Evolutionary conservation across 2,888 invertebrate genomes (phyloP), one percentile per base, ranked within the genome.

Genomic region (Frankliniella intonsa): DNA sequence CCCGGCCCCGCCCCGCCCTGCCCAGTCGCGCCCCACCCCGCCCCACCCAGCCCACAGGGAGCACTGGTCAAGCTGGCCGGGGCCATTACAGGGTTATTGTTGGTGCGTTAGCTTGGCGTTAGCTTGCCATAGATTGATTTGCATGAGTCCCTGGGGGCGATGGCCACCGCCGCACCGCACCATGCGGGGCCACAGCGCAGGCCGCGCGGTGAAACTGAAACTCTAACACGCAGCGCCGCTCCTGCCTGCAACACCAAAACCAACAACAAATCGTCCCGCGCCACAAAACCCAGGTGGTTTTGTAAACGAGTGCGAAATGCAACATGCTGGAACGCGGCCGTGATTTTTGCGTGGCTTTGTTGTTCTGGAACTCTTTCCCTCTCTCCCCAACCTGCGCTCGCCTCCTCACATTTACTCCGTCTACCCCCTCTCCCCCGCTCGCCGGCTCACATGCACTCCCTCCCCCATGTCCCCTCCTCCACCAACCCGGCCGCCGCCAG

Each of bases 131-230:
- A 76, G 69, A 76, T 76, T 76, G 69, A 76, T 76, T 76, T 76
- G 69, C 69, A 76, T 76, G 69, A 76, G 69, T 76, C 69, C 69
- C 69, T 22, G 12, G 69, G 69, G 69, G 69, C 69, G 69, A 76
- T 76, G 25, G 69, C 69, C 69, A 25, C 69, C 69, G 22, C 69
- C 22, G 25, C 3, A n/a, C 69, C 55, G 14, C 55, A 19, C 69
- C 69, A 9, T 22, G 69, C 69, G 22, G 22, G 22, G 69, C 65
- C 65, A 1, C 69, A 12, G 22, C 69, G 69, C n/a, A n/a, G 62
- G 19, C 62, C 7, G 55, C 17, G 55, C 10, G 51, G n/a, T 3
- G 3, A 38, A 38, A 38, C 38, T 38, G 2, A 38, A 38, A 38
- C 38, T 38, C 3, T 2, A 38, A 38, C 2, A 38, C 38, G 38